Evolutionary conservation across 2,888 invertebrate species (phyloP), one percentile per base, ranked within the genome.

Genomic region (Biston betularia): DNA sequence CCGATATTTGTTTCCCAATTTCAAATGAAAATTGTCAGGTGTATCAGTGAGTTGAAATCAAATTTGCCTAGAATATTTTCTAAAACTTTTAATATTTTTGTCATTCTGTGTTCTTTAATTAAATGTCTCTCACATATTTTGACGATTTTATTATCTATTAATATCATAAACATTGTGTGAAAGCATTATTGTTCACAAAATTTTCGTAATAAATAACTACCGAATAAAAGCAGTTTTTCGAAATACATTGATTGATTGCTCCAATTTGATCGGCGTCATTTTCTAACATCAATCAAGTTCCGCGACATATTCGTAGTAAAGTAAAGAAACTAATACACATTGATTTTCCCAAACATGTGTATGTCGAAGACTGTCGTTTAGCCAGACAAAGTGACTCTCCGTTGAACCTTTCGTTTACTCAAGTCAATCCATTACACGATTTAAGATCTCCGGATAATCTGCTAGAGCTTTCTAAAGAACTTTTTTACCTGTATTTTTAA

Each of bases 211-310:
- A 60, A 52, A 52, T 49, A 62, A 57, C 62, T 63, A 63, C 45
- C 48, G 46, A 68, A 60, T 55, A 55, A 55, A 63, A 48, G 67
- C 49, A 60, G 46, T 45, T 58, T 53, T 49, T 66, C 54, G 50
- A 9, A 63, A 55, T 49, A 53, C 55, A 55, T 71, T 65, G 71
- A 69, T 71, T 59, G 71, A 71, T 71, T 42, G 63, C 60, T 57
- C 53, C 57, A 63, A 61, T 65, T 64, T 59, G 67, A 65, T 64
- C 65, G 60, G n/a, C 60, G 52, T 50, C 60, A 63, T 70, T 69
- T 63, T 54, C 14, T 50, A 57, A 50, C 65, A 69, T 65, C 69
- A 62, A 69, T 66, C 69, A 69, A 65, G 49, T 63, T 49, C 11
- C 15, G 42, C 38, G 50, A 60, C 63, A 56, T 62, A 48, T 67